phyloP scores from a whole-genome alignment of 2,113 vertebrate genomes.

The Hippocampus comes region DNA sequence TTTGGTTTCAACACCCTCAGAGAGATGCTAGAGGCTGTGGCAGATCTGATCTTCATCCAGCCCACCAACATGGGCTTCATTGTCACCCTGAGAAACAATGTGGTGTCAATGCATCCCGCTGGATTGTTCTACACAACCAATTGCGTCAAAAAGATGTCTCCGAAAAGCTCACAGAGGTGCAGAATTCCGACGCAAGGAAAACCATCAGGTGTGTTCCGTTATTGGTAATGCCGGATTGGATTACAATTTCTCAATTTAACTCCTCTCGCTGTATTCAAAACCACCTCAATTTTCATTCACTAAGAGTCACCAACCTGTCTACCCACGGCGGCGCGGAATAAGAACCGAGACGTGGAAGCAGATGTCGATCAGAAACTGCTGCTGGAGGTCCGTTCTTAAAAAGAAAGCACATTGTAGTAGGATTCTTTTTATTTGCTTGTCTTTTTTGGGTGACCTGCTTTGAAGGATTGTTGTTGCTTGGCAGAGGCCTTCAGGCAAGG shows the following conservation, averaged over 20 bases:
- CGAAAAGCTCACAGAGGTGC: neutral
- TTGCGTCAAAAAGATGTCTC: neutral
- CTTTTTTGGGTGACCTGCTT: neutral
- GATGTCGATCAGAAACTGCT: constrained; percentile 9
- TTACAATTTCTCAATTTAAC: neutral
- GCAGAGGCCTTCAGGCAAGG: constrained; percentile 75
- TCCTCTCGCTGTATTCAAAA: neutral
- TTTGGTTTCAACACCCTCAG: constrained; percentile 82
- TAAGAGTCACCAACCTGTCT: neutral
- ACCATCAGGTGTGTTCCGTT: neutral
- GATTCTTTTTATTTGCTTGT: neutral
- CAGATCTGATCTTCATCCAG: constrained; percentile 73
- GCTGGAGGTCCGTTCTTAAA: neutral
- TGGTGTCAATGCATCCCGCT: neutral
- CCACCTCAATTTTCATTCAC: neutral
- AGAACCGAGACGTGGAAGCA: neutral
- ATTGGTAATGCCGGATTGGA: neutral
- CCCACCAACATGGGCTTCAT: constrained; percentile 78
- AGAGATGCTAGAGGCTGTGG: constrained; percentile 75
- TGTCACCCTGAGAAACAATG: constrained; percentile 68
- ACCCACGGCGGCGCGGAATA: neutral
- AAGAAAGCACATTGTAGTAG: neutral
- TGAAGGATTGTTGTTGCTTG: neutral
- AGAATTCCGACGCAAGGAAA: constrained; percentile 3
- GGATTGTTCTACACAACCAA: neutral